Evolutionary conservation across 1,140 invertebrate genomes (phyloP), one percentile per base, ranked within the genome.

Genomic region (Listronotus bonariensis): DNA sequence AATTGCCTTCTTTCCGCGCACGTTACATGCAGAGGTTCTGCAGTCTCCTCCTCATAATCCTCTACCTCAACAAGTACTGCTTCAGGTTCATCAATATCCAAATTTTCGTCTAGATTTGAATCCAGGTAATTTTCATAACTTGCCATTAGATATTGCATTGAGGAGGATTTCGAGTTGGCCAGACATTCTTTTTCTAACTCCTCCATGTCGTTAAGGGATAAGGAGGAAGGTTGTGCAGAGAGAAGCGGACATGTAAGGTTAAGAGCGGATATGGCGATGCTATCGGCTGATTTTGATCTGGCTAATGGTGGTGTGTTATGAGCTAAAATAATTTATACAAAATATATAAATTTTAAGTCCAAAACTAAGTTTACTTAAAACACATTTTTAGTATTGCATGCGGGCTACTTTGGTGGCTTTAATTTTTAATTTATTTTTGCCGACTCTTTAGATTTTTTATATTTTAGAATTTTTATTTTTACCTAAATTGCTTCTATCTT

Each of bases 261-360:
- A 49, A 71, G 48, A 63, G 66, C 76, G 65, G 58, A 80, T 48
- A 66, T 76, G 68, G 72, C 75, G 0, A 91, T 82, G 63, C 88
- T 91, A 55, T 89, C 88, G 26, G 88, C 84, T 0, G 89, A 91
- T 69, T 89, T 86, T 0, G 90, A 89, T 46, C 89, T 80, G 17
- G 84, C 84, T 6, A 88, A 69, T 9, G 62, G 61, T 11, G 46
- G 15, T 11, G 46, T 18, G 10, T 49, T 26, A 36, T 36, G 34
- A 36, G 34, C 34, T 36, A 8, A 36, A 36, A 26, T 26, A 26
- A 26, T 26, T 26, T 26, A 26, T 26, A 5, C 5, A 26, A 5
- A 26, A 26, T 26, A n/a, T n/a, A n/a, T n/a, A n/a, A n/a, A n/a
- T n/a, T n/a, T n/a, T n/a, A n/a, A n/a, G n/a, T n/a, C n/a, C n/a